Base-by-base conservation (phyloP, 1,140 invertebrate genomes). In the Cydia fagiglandana region DNA sequence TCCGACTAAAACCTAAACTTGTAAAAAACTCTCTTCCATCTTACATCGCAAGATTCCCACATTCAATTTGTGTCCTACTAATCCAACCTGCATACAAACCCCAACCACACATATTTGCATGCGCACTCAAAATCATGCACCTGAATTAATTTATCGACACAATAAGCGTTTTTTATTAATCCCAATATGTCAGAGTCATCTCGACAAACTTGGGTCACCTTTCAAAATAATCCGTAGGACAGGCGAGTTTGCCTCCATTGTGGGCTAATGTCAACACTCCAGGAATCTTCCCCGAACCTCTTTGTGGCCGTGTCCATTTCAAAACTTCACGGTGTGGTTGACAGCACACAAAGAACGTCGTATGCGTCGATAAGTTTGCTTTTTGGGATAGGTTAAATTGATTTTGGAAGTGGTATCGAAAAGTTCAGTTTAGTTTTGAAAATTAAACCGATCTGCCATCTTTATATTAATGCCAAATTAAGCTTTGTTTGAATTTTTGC, bases 191-290 rank as follows among this genome's bases (percentile, higher is more conserved):
- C 73, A 34, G 38, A 83, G 88, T 91, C 87, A 91, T 86, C 82
- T 88, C 77, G 75, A 83, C 84, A 89, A 89, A 90, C 84, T 78
- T 82, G 79, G 81, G 78, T 84, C 80, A 79, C 81, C 79, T 86
- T 84, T 86, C 78, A 85, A 87, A 86, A 90, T 88, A 88, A 89
- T 90, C 86, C 82, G 73, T 75, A 80, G 81, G 81, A 83, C 76
- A 83, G 77, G 7, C 38, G 38, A 86, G 88, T 90, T 91, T 91
- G 84, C 78, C 74, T 76, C 80, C 83, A 88, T 92, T 92, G 87
- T 92, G 80, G 80, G 76, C 78, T 76, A 83, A 81, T 78, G 89
- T 90, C 86, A 92, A 92, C 88, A 92, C 88, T 91, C 73, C 70
- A 87, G 30, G 68, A 76, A 73, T 79, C 64, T 91, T 90, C 88